Evolutionary conservation across 1,140 invertebrate species (phyloP), one percentile per base, ranked within the genome.

Genomic region (Cyrtorhinus lividipennis): DNA sequence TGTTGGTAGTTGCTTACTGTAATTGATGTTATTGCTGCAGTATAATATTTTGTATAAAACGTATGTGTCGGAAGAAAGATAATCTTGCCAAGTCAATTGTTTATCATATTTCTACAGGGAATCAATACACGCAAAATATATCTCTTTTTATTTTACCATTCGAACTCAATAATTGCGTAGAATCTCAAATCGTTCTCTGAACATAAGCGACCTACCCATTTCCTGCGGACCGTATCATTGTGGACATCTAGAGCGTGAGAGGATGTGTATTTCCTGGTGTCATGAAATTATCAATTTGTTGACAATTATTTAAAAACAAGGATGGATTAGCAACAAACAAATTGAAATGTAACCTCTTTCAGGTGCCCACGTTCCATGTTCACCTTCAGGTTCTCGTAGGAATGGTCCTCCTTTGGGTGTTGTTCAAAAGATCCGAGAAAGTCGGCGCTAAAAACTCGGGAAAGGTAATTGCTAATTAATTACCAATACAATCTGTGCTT

Each of bases 381-480:
- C 38, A 63, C 23, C 38, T 66, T 2, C 61, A 66, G 20, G 38
- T 59, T 53, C 24, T 60, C 25, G 44, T 66, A 1, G 20, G 63
- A 18, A 2, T 61, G 12, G 30, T 57, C 56, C 56, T 66, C 2
- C 23, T 66, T n/a, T 66, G 58, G 57, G n/a, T 66, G 15, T 48
- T 66, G 25, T 66, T 59, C 24, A 59, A 66, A 26, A 53, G 44
- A 53, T 61, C 57, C n/a, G 18, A 65, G 25, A 24, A n/a, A 30
- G 45, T 64, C 18, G 20, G 45, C 18, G 23, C 5, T 5, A 15
- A 38, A 38, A 38, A 38, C 5, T 15, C 15, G 30, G 30, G 30
- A 38, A 38, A 15, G 30, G 30, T 8, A 38, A 15, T 38, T 38
- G 30, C 30, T 38, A 38, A 38, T 5, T 38, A n/a, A n/a, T n/a